These are phyloP conservation scores for Gambusia affinis DNA, from an alignment of 2,113 vertebrate species.

Conservation along the genomic window DNA sequence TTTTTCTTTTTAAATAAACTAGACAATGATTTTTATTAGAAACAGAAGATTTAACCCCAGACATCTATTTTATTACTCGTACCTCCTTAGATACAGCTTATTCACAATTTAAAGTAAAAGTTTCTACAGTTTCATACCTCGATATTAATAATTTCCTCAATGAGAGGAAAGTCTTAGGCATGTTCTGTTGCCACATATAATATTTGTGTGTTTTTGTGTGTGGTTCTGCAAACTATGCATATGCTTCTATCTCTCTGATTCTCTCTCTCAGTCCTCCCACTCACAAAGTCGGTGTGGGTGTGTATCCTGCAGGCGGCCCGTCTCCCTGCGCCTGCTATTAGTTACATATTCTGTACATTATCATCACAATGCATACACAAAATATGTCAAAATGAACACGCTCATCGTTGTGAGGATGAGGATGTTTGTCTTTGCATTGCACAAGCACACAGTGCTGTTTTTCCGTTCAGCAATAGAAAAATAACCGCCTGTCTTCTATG, in stretches of 20 bases:
- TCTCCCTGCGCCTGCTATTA: slow-evolving; percentile 61
- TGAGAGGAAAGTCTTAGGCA: neutral
- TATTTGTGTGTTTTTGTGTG: neutral
- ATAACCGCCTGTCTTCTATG: slow-evolving; percentile 38
- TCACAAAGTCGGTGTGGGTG: slow-evolving; percentile 67
- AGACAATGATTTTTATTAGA: neutral
- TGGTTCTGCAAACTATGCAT: neutral
- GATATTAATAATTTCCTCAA: no score
- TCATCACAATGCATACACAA: slow-evolving; percentile 32
- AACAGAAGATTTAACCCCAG: neutral
- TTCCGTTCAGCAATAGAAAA: slow-evolving; percentile 48
- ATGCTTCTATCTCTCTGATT: slow-evolving; percentile 34
- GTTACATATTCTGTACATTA: slow-evolving; percentile 68
- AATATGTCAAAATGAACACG: slow-evolving; percentile 26
- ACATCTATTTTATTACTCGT: neutral
- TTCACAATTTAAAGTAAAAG: no score
- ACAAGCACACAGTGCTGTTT: slow-evolving; percentile 20
- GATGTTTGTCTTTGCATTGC: slow-evolving; percentile 17
- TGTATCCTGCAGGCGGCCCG: slow-evolving; percentile 66
- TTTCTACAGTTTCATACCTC: no score
- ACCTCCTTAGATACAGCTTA: neutral
- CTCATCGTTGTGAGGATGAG: neutral
- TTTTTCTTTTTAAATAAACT: no score
- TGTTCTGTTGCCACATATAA: neutral
- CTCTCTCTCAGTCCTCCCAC: slow-evolving; percentile 67